Percentiles rank a stretch among this genome's conserved stretches.
phyloP scores from a whole-genome alignment of 2,113 vertebrate species.

The Ginglymostoma cirratum region DNA sequence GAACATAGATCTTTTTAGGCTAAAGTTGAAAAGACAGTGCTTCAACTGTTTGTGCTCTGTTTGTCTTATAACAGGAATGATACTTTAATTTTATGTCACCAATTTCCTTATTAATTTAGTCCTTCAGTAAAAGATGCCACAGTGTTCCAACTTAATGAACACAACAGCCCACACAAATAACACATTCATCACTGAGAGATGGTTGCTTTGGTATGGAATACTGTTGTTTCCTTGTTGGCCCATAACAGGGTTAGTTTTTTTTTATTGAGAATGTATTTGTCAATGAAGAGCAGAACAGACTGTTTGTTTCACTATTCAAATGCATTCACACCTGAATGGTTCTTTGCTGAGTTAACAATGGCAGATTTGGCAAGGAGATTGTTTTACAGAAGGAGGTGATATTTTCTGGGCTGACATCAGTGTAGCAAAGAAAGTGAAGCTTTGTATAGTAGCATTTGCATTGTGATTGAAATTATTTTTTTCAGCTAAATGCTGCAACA shows the following conservation, averaged over 20 bases:
- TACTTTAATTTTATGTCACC: not conserved
- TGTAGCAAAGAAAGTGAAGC: not conserved
- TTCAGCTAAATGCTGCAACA: not conserved
- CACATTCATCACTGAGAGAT: too few species aligned
- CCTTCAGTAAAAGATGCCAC: not conserved
- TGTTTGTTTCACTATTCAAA: not conserved
- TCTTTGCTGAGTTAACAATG: not conserved
- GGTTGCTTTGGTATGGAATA: not conserved
- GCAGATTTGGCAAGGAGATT: not conserved
- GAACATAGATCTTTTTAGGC: not conserved
- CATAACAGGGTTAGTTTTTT: not conserved
- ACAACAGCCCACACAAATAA: not conserved
- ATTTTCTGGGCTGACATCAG: not conserved
- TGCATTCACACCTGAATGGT: not conserved
- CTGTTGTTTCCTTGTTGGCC: not conserved
- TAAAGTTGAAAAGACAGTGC: not conserved
- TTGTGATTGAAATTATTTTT: not conserved
- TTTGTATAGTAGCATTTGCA: not conserved
- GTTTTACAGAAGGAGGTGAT: not conserved
- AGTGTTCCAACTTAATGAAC: not conserved
- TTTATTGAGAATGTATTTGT: not conserved
- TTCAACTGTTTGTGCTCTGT: not conserved
- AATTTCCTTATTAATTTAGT: not conserved
- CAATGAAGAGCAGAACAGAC: not conserved
- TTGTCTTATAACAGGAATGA: not conserved